Percentiles rank a stretch among this genome's conserved stretches.
Conservation (phyloP, 2,797 vertebrate species). For the Lagodon rhomboides region DNA sequence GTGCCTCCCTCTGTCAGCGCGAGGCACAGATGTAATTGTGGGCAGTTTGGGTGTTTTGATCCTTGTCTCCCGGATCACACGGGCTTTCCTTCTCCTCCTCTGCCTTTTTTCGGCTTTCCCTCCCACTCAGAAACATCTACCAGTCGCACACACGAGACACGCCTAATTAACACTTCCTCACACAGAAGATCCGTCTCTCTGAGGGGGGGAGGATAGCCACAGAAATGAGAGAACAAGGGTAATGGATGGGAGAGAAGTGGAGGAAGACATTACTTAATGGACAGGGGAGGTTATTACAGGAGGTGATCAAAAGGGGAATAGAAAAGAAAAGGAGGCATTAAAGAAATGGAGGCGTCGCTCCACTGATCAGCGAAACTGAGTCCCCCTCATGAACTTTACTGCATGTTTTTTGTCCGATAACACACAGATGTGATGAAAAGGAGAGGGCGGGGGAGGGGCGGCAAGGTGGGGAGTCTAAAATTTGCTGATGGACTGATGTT, state of each 20-base stretch:
- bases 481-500: constrained; percentile 42
- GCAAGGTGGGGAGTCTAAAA: constrained; percentile 26
- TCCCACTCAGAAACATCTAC: constrained; percentile 28
- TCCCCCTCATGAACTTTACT: constrained; percentile 21
- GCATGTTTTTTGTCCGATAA: constrained; percentile 32
- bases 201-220: constrained; percentile 21
- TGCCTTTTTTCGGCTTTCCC: constrained; percentile 27
- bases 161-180: constrained; percentile 58
- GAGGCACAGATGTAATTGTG: constrained; percentile 54
- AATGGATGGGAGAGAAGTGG: constrained; percentile 41
- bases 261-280: constrained; percentile 49
- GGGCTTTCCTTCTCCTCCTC: constrained; percentile 27
- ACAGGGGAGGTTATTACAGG: constrained; percentile 39
- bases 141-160: constrained; percentile 30
- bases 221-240: constrained; percentile 41
- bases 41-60: constrained; percentile 62
- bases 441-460: constrained; percentile 5
- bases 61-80: constrained; percentile 40
- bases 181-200: constrained; percentile 23
- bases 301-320: constrained; percentile 42
- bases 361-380: constrained; percentile 30
- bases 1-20: constrained; percentile 16
- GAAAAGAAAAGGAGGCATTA: constrained; percentile 35
- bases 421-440: background rate
- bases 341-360: constrained; percentile 13